Evolutionary conservation across 1,140 invertebrate species (phyloP).

Genomic region (Drosophila bifasciata): DNA sequence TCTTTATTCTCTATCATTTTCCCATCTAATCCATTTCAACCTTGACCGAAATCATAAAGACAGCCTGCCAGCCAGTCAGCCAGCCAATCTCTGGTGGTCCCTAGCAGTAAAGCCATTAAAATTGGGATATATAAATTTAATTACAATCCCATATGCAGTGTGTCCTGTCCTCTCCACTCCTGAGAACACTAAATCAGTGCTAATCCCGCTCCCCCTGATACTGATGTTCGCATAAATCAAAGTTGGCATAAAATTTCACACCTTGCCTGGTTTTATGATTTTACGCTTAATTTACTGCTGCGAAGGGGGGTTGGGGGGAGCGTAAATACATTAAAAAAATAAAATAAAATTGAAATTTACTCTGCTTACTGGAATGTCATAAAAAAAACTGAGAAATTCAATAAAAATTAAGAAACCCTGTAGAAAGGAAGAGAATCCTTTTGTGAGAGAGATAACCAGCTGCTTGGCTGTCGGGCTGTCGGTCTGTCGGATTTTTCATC

Average conservation of each 20-base stretch:
- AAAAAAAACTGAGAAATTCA: constrained; percentile 73
- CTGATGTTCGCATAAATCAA: constrained; percentile 72
- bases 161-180: constrained; percentile 27
- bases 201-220: constrained; percentile 59
- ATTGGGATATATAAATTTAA: constrained; percentile 59
- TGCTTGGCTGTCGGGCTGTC: constrained; percentile 30
- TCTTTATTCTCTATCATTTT: background rate
- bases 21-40: background rate
- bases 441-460: constrained; percentile 45
- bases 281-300: constrained; percentile 75
- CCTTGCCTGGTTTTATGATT: constrained; percentile 79
- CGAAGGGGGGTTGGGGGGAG: background rate
- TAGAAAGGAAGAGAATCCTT: constrained; percentile 47
- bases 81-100: constrained; percentile 22
- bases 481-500: constrained; percentile 39
- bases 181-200: constrained; percentile 67
- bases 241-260: constrained; percentile 78
- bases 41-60: constrained; percentile 40
- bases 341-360: constrained; percentile 50
- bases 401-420: constrained; percentile 73
- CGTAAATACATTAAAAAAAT: constrained; percentile 23
- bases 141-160: constrained; percentile 63
- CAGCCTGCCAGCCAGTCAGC: too few relatives aligned
- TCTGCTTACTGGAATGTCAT: constrained; percentile 67
- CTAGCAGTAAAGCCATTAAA: constrained; percentile 40